phyloP scores from a whole-genome alignment of 2,797 vertebrate genomes.

The Oophaga sylvatica region DNA sequence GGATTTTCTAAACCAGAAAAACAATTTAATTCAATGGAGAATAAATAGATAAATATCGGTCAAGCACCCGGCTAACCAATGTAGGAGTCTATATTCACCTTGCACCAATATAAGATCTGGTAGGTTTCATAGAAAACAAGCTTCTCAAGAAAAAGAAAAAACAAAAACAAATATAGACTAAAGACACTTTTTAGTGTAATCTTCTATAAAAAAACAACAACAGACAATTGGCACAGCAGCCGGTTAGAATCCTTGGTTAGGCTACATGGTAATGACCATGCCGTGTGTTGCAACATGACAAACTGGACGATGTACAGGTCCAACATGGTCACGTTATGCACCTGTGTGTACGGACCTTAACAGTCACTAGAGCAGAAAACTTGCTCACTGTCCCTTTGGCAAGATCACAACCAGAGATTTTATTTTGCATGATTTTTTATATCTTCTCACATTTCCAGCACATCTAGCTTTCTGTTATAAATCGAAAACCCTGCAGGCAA shows the following conservation, averaged over 20 bases:
- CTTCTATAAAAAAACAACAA: no score
- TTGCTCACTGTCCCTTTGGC: not conserved
- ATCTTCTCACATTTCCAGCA: not conserved
- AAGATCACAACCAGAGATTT: not conserved
- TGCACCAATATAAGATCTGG: no score
- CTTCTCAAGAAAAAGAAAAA: no score
- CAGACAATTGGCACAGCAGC: no score
- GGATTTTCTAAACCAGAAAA: no score
- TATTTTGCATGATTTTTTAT: not conserved
- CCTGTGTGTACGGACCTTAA: not conserved
- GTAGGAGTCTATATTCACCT: no score
- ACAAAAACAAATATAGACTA: no score
- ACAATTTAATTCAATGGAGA: no score
- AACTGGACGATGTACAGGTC: not conserved
- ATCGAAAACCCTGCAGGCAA: not conserved
- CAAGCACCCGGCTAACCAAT: no score
- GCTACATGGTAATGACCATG: not conserved
- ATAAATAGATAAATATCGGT: no score
- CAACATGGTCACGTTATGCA: not conserved
- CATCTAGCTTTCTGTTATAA: not conserved
- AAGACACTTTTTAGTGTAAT: no score
- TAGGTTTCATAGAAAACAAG: no score
- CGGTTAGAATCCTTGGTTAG: not conserved
- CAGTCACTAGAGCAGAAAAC: not conserved
- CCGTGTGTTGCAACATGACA: not conserved